A percentile compares a stretch with the other conserved stretches of the same genome.
Conservation (phyloP, 2,113 vertebrate species). For the Neopipo cinnamomea region DNA sequence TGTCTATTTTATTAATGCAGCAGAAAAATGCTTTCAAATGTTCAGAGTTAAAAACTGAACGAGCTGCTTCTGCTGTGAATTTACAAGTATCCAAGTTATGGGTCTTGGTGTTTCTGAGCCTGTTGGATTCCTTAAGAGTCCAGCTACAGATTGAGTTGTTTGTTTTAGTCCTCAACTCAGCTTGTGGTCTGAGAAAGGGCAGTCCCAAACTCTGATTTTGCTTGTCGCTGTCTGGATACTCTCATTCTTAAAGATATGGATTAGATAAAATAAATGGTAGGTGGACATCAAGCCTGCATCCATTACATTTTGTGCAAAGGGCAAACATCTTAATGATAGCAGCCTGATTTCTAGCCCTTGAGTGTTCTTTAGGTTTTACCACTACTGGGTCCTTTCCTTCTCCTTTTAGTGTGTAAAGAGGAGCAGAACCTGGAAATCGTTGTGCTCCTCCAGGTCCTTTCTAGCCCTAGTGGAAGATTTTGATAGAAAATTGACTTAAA, state of each 20-base stretch:
- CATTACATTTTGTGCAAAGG: background rate
- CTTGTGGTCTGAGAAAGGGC: background rate
- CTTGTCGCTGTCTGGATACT: background rate
- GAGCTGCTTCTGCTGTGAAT: background rate
- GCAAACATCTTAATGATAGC: background rate
- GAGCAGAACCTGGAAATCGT: background rate
- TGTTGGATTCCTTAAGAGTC: background rate
- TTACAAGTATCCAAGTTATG: background rate
- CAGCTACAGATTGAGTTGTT: background rate
- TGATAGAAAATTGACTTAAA: background rate
- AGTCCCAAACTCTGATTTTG: background rate
- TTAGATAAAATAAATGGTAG: background rate
- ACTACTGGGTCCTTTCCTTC: background rate
- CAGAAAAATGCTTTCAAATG: background rate
- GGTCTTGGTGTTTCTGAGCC: background rate
- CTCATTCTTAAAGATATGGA: background rate
- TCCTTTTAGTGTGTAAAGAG: background rate
- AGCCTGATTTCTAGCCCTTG: background rate
- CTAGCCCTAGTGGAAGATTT: background rate
- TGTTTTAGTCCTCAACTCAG: background rate
- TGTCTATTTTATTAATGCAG: background rate
- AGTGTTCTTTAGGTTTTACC: background rate
- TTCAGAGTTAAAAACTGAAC: background rate
- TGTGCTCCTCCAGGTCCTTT: background rate
- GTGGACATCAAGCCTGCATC: rapidly evolving